Evolutionary conservation across 30 jellyfish, hydroid and myxozoan species (phyloP).

Genomic region (Clytia hemisphaerica): DNA sequence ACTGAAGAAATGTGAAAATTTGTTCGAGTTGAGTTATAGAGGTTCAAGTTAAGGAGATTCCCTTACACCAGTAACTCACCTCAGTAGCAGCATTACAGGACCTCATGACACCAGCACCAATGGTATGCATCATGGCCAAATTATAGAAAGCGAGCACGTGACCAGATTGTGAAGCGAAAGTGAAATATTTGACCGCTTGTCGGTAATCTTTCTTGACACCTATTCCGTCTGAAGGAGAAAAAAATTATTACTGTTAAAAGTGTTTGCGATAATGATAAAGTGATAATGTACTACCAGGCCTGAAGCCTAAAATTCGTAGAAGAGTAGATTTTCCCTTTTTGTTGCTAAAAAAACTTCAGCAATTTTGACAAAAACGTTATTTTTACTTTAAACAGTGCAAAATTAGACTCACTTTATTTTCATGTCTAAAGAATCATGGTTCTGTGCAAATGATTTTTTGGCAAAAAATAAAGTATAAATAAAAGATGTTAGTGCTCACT

Average conservation of each 20-base stretch:
- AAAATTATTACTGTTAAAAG: too few species aligned
- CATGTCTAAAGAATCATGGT: too few species aligned
- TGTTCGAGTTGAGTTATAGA: neutral
- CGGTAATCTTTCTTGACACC: slow-evolving; percentile 89
- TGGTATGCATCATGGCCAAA: slow-evolving; percentile 95
- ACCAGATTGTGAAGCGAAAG: slow-evolving; percentile 95
- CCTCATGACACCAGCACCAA: slow-evolving; percentile 94
- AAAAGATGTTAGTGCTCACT: slow-evolving; percentile 66
- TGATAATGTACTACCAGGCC: too few species aligned
- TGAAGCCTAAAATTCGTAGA: too few species aligned
- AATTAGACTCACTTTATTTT: too few species aligned
- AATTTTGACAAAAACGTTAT: too few species aligned
- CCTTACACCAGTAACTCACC: slow-evolving; percentile 29
- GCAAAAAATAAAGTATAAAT: too few species aligned
- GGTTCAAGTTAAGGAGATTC: neutral
- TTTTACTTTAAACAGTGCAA: too few species aligned
- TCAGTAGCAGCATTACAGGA: slow-evolving; percentile 96
- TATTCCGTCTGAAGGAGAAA: slow-evolving; percentile 61
- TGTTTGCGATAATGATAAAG: too few species aligned
- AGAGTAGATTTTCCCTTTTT: too few species aligned
- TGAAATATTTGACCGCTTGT: slow-evolving; percentile 87
- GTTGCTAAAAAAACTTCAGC: too few species aligned
- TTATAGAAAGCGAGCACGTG: slow-evolving; percentile 84
- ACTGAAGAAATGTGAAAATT: neutral
- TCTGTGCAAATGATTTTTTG: too few species aligned